phyloP scores from a whole-genome alignment of 2,797 vertebrate species.

The Microctenopoma stevenorrisi region DNA sequence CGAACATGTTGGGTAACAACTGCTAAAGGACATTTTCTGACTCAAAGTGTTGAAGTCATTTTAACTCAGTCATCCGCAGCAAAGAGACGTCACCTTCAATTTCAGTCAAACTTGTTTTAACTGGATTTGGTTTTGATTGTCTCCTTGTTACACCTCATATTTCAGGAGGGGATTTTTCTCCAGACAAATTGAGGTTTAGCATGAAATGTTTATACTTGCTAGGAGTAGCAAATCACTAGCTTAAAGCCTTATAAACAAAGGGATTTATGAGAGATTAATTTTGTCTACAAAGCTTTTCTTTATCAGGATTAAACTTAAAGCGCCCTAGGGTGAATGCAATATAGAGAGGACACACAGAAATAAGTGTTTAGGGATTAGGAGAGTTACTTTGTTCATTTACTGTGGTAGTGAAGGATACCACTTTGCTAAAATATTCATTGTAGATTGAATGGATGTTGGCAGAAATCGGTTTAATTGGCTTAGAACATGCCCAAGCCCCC shows the following conservation, averaged over 20 bases:
- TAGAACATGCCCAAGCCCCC: slow-evolving; percentile 4
- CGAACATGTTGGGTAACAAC: not conserved
- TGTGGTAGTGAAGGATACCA: slow-evolving; percentile 17
- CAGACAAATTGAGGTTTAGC: slow-evolving; percentile 42
- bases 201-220: slow-evolving; percentile 40
- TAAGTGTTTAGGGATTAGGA: slow-evolving; percentile 24
- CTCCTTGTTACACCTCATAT: slow-evolving; percentile 45
- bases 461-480: slow-evolving; percentile 22
- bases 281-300: slow-evolving; percentile 42
- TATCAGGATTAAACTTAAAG: slow-evolving; percentile 59
- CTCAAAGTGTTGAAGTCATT: slow-evolving; percentile 33
- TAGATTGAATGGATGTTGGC: not conserved
- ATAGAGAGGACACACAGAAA: slow-evolving; percentile 29
- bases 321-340: slow-evolving; percentile 32
- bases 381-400: slow-evolving; percentile 18
- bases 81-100: slow-evolving; percentile 32
- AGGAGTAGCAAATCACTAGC: slow-evolving; percentile 44
- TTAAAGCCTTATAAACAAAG: slow-evolving; percentile 67
- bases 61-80: slow-evolving; percentile 31
- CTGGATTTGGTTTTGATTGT: slow-evolving; percentile 49
- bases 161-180: slow-evolving; percentile 2
- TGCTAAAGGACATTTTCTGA: slow-evolving; percentile 25
- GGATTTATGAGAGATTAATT: slow-evolving; percentile 48
- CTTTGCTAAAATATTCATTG: slow-evolving; percentile 27
- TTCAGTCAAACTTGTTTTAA: slow-evolving; percentile 25